Evolutionary conservation across 2,888 invertebrate genomes (phyloP).

Genomic region (Stomorhina lunata): DNA sequence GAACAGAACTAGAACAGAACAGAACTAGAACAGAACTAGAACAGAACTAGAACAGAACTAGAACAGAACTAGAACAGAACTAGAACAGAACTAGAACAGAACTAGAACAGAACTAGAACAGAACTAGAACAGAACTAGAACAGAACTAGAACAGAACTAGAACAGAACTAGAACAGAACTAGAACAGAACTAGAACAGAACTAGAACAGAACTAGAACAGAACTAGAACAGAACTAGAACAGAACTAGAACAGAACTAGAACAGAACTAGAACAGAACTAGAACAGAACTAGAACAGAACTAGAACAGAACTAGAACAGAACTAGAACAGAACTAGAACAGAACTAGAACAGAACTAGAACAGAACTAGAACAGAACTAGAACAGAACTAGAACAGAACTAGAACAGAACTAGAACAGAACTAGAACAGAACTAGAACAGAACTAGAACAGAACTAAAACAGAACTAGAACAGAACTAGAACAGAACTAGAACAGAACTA

Average conservation of each 20-base stretch:
- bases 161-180: neutral
- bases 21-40: neutral
- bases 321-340: neutral
- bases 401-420: neutral
- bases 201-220: neutral
- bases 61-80: too few species aligned
- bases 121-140: neutral
- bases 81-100: too few species aligned
- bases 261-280: neutral
- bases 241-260: neutral
- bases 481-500: neutral
- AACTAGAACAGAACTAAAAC: neutral
- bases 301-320: neutral
- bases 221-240: neutral
- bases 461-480: neutral
- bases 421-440: neutral
- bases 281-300: neutral
- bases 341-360: neutral
- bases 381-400: too few species aligned
- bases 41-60: neutral
- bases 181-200: neutral
- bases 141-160: neutral
- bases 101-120: too few species aligned
- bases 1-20: neutral
- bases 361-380: too few species aligned